Percentiles rank a stretch among this genome's conserved stretches.
Conservation (phyloP, 2,113 vertebrate genomes). For the Columba livia region DNA sequence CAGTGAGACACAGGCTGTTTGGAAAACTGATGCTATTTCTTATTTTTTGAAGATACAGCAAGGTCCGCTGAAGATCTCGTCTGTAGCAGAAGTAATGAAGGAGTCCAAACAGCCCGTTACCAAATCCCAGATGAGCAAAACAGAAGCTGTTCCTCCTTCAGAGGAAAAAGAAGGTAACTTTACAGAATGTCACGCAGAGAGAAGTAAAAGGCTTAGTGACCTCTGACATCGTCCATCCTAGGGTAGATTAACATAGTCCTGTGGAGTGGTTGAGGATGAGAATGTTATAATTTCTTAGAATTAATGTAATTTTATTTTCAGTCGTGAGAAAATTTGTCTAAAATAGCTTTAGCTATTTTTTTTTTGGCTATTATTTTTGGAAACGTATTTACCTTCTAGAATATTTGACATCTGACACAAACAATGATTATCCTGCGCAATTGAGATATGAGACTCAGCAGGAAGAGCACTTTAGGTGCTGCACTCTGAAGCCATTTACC, state of each 20-base stretch:
- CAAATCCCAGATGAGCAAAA: slow-evolving; percentile 72
- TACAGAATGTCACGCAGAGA: background rate
- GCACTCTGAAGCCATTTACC: background rate
- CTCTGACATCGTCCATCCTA: fast-evolving
- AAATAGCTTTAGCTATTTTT: background rate
- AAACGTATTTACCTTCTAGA: background rate
- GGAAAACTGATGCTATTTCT: background rate
- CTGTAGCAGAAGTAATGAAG: slow-evolving; percentile 82
- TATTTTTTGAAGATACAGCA: slow-evolving; percentile 66
- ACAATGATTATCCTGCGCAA: background rate
- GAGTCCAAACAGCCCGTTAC: slow-evolving; percentile 74
- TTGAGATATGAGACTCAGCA: background rate
- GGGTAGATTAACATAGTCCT: background rate
- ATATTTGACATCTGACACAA: background rate
- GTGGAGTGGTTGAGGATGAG: background rate
- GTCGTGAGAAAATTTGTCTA: background rate
- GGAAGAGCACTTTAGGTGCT: background rate
- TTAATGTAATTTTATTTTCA: background rate
- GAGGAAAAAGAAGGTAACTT: slow-evolving; percentile 78
- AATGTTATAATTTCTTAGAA: background rate
- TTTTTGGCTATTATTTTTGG: fast-evolving
- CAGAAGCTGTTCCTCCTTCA: slow-evolving; percentile 52
- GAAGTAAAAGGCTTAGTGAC: background rate
- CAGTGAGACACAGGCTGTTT: fast-evolving
- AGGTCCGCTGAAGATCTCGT: slow-evolving; percentile 82